Evolutionary conservation across 2,888 invertebrate species (phyloP).

Genomic region (Pterostichus madidus): DNA sequence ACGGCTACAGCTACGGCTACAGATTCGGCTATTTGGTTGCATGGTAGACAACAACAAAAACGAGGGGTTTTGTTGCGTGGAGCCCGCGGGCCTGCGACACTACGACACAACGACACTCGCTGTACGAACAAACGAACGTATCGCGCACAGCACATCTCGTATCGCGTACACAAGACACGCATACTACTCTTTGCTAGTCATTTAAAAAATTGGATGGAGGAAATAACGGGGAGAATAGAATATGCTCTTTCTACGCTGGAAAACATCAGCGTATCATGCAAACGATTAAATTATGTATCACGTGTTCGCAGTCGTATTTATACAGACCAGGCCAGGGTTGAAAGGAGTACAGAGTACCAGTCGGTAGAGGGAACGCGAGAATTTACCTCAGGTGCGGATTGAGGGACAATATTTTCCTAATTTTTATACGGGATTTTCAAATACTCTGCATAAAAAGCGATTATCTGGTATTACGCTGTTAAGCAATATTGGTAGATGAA

Average conservation of each 20-base stretch:
- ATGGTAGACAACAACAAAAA: background rate
- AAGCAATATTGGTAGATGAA: no score
- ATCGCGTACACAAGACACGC: slow-evolving; percentile 39
- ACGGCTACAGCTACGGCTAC: background rate
- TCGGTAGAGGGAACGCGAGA: background rate
- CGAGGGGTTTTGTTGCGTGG: background rate
- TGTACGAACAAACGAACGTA: background rate
- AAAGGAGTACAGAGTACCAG: slow-evolving; percentile 20
- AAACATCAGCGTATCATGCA: slow-evolving; percentile 61
- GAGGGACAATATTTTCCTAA: slow-evolving; percentile 24
- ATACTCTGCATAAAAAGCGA: background rate
- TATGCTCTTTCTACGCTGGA: slow-evolving; percentile 51
- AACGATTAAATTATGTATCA: slow-evolving; percentile 65
- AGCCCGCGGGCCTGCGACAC: slow-evolving; percentile 17
- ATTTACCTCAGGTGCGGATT: slow-evolving; percentile 12
- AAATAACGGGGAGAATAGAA: slow-evolving; percentile 39
- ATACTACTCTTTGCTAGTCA: slow-evolving; percentile 43
- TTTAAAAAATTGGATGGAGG: slow-evolving; percentile 62
- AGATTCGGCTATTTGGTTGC: background rate
- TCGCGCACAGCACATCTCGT: background rate
- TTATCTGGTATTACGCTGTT: no score
- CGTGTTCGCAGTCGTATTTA: slow-evolving; percentile 64
- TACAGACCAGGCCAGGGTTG: slow-evolving; percentile 22
- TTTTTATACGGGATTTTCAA: background rate
- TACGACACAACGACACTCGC: background rate